phyloP scores from a whole-genome alignment of 2,888 invertebrate genomes.

The Ophioninae sp. region DNA sequence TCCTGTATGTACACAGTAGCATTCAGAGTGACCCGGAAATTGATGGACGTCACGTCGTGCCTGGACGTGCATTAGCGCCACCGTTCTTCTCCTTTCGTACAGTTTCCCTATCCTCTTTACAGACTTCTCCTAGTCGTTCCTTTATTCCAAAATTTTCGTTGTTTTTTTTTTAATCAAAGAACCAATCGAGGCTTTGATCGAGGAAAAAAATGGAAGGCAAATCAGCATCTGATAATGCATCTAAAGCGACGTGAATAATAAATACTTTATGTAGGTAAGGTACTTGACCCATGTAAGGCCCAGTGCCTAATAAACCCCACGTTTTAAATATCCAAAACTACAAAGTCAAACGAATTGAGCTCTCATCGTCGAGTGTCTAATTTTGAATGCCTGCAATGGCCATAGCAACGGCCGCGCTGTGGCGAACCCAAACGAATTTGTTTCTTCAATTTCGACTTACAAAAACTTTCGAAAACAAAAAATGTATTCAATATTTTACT shows the following conservation, averaged over 20 bases:
- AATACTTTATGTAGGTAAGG: background rate
- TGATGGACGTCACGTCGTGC: conserved; percentile 70
- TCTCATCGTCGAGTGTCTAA: too few species aligned
- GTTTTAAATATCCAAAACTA: too few species aligned
- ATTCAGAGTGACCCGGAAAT: conserved; percentile 69
- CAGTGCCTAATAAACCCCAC: too few species aligned
- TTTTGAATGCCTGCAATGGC: too few species aligned
- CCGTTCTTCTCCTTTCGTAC: conserved; percentile 53
- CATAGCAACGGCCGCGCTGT: too few species aligned
- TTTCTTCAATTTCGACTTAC: too few species aligned
- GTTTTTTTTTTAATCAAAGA: background rate
- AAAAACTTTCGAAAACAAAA: too few species aligned
- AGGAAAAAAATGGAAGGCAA: background rate
- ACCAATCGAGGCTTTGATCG: background rate
- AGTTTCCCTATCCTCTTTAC: conserved; percentile 21
- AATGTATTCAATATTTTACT: too few species aligned
- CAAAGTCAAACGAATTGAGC: too few species aligned
- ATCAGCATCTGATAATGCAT: background rate
- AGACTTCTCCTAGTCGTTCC: conserved; percentile 29
- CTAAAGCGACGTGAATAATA: conserved; percentile 5
- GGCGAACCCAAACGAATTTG: too few species aligned
- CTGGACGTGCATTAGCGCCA: conserved; percentile 69
- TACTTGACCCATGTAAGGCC: too few species aligned
- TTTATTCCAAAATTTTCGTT: conserved; percentile 1
- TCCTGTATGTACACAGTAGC: conserved; percentile 2